These are phyloP conservation scores for Danio aesculapii DNA, from an alignment of 2,797 vertebrate genomes.

Conservation along the genomic window DNA sequence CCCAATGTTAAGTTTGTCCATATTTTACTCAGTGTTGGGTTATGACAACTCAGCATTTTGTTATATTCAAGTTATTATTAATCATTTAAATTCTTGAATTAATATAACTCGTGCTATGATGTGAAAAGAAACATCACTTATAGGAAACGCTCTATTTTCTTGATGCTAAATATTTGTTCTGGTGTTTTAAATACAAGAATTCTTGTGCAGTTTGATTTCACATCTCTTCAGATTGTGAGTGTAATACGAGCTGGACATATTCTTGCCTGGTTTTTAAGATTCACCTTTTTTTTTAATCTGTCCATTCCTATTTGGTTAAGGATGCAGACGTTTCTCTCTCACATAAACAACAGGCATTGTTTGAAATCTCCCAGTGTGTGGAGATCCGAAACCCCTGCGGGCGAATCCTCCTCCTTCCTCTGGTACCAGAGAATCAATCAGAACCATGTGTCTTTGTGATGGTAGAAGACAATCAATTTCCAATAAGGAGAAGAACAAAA, in stretches of 20 bases:
- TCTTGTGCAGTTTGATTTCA: not conserved
- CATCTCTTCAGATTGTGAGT: not conserved
- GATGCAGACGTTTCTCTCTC: not conserved
- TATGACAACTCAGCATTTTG: too few relatives aligned
- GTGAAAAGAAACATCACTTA: too few relatives aligned
- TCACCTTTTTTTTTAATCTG: too few relatives aligned
- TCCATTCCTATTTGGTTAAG: not conserved
- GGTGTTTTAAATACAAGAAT: too few relatives aligned
- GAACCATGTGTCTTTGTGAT: slow-evolving; percentile 89
- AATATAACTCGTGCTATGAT: too few relatives aligned
- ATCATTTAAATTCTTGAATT: too few relatives aligned
- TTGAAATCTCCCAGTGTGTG: slow-evolving; percentile 8
- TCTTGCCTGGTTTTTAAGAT: not conserved
- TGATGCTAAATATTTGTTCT: too few relatives aligned
- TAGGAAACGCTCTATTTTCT: too few relatives aligned
- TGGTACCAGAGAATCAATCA: slow-evolving; percentile 79
- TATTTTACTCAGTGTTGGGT: too few relatives aligned
- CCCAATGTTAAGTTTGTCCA: too few relatives aligned
- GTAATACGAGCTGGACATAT: not conserved
- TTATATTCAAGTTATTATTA: too few relatives aligned
- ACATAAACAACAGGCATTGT: not conserved
- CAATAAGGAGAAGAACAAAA: slow-evolving; percentile 76
- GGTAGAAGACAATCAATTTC: slow-evolving; percentile 89
- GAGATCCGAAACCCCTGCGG: slow-evolving; percentile 55
- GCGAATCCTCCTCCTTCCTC: slow-evolving; percentile 75